Evolutionary conservation across 2,113 vertebrate species (phyloP), one percentile per base, ranked within the genome.

Genomic region (Semnornis frantzii): DNA sequence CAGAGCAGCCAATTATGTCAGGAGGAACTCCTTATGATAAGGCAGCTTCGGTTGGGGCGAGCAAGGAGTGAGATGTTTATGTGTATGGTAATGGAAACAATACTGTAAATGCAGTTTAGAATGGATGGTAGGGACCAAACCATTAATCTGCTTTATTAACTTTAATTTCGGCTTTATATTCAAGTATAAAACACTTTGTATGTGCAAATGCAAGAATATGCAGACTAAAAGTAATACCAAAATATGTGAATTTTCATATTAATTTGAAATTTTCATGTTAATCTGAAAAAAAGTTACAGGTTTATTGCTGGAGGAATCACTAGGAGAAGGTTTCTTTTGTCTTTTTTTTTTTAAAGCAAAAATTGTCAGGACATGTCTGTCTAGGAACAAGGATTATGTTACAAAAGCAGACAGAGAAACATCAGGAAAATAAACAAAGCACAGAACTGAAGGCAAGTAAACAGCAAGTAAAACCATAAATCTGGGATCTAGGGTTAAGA

Each of bases 161-260:
- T 85, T 88, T 63, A 77, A 92, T 92, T 92, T 93, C 52, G 57
- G 37, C 73, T 75, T 93, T 60, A 77, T 39, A 46, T 66, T 76
- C 12, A 68, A 82, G 17, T 27, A 17, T 54, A 30, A 82, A 94
- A 48, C 28, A 83, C 5, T 54, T 90, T 30, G 31, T 76, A 44
- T 23, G 58, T 59, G 62, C 16, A 63, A 83, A 93, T 46, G 12
- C 52, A 92, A 74, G 52, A 74, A 64, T 57, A 85, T 42, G 19
- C 37, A 46, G 48, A 28, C 25, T 59, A 34, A 58, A 91, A 75
- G 42, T 70, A 69, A 75, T 89, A 88, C 17, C 9, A 60, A 37
- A 46, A 17, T 15, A 37, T 54, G 28, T 68, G 24, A 34, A 60
- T 84, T 86, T 81, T 57, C 33, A 17, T 64, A 57, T 79, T 87